Conservation (phyloP, 2,113 vertebrate species). For the Hiodon tergisus region DNA sequence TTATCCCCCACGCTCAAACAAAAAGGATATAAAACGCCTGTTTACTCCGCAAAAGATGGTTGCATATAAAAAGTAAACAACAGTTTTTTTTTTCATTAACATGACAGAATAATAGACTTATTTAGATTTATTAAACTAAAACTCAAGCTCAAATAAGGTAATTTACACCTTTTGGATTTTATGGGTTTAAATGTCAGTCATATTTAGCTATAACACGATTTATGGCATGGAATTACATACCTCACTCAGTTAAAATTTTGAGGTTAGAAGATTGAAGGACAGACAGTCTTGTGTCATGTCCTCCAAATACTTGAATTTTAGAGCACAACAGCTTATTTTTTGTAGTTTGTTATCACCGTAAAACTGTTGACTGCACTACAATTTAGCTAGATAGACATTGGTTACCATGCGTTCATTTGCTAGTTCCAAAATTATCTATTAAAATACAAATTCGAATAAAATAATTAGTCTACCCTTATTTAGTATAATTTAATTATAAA, state of each 20-base stretch:
- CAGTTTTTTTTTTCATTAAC: constrained; percentile 75
- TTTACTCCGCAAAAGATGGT: constrained; percentile 86
- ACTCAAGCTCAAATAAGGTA: constrained; percentile 78
- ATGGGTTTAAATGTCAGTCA: constrained; percentile 44
- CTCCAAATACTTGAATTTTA: constrained; percentile 37
- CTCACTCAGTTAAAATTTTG: constrained; percentile 43
- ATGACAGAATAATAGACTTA: constrained; percentile 82
- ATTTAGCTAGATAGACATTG: not conserved
- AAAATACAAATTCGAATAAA: not conserved
- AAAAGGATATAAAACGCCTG: constrained; percentile 88
- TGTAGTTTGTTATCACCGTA: not conserved
- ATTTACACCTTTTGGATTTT: constrained; percentile 79
- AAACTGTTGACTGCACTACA: not conserved
- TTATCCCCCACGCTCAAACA: constrained; percentile 87
- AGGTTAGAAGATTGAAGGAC: constrained; percentile 50
- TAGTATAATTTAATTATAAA: not conserved
- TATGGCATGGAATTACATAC: constrained; percentile 33
- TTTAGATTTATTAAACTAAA: constrained; percentile 81
- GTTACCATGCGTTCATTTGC: not conserved
- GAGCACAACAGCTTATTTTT: not conserved
- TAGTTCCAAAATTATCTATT: not conserved
- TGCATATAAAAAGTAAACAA: constrained; percentile 87
- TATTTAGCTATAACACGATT: constrained; percentile 33
- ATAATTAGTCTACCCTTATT: not conserved
- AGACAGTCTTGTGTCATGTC: constrained; percentile 34